Percentiles rank a stretch among this genome's conserved stretches.
phyloP scores from a whole-genome alignment of 2,888 invertebrate genomes.

The Catotricha subobsoleta region DNA sequence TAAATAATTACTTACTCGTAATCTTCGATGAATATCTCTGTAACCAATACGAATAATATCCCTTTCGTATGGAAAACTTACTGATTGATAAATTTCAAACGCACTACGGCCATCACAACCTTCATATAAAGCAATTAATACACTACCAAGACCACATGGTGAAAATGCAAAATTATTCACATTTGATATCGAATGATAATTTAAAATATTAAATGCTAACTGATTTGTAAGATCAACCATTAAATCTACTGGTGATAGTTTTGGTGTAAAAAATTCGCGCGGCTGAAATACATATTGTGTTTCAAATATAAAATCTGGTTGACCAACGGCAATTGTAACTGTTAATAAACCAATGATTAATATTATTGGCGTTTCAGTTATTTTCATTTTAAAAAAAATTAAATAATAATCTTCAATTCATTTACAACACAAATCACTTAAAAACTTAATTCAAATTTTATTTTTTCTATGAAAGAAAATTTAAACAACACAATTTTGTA shows the following conservation, averaged over 20 bases:
- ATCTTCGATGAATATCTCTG: conserved; percentile 62
- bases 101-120: conserved; percentile 56
- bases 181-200: conserved; percentile 52
- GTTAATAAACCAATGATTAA: too few species aligned
- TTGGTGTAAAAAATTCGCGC: background rate
- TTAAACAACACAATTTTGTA: too few species aligned
- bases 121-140: conserved; percentile 60
- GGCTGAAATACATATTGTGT: background rate
- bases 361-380: too few species aligned
- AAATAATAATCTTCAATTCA: too few species aligned
- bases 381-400: too few species aligned
- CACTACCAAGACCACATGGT: conserved; percentile 64
- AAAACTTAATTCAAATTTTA: too few species aligned
- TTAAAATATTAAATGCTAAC: conserved; percentile 47
- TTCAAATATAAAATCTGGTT: background rate
- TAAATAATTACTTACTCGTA: conserved; percentile 59
- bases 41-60: conserved; percentile 59
- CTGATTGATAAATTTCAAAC: conserved; percentile 48
- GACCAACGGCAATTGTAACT: too few species aligned
- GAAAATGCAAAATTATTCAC: conserved; percentile 70
- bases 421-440: too few species aligned
- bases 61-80: conserved; percentile 53
- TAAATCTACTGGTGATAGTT: conserved; percentile 41
- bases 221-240: conserved; percentile 69
- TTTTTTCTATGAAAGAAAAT: too few species aligned